Base-by-base conservation (phyloP, 1,140 invertebrate genomes). In the Chironomus tepperi region DNA sequence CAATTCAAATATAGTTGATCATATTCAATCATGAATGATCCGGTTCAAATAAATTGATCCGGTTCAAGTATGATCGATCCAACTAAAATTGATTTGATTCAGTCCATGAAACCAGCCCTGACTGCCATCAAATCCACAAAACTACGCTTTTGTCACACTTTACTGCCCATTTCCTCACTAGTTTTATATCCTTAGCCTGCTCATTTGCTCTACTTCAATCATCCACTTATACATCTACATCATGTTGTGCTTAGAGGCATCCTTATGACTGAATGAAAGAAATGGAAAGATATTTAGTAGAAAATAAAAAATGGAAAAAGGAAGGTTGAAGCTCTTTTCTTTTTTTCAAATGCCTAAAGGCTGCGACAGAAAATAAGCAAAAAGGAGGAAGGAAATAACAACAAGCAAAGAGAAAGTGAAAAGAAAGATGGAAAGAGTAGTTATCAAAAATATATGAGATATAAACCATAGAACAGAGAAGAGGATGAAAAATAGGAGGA, bases 211-310 rank as follows among this genome's bases (percentile, higher is more conserved):
- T 34, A 34, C 24, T 34, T 34, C 24, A 34, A 34, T 34, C 24
- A 47, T 57, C 47, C 47, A n/a, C 47, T 57, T 57, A 57, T 57
- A n/a, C 12, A n/a, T 57, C n/a, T 57, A 57, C n/a, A 57, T 12
- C 47, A 57, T 57, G 47, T 57, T 57, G 47, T 57, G 47, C 47
- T 57, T 57, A 57, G n/a, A 57, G 47, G 47, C 47, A 57, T 57
- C n/a, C 47, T 34, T 5, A 57, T 57, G 10, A 57, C 24, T 34
- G 24, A 34, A 34, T 34, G 47, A 57, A n/a, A 12, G 47, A 57
- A 57, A 57, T 57, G 47, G 24, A 34, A 34, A 34, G 24, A 34
- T 34, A 34, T 34, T 34, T 34, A 34, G 24, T 34, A 34, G 24
- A 34, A 34, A 34, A 34, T 34, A 34, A 34, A 34, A 57, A 57